Evolutionary conservation across 2,797 vertebrate species (phyloP), one percentile per base, ranked within the genome.

Genomic region (Knipowitschia caucasica): DNA sequence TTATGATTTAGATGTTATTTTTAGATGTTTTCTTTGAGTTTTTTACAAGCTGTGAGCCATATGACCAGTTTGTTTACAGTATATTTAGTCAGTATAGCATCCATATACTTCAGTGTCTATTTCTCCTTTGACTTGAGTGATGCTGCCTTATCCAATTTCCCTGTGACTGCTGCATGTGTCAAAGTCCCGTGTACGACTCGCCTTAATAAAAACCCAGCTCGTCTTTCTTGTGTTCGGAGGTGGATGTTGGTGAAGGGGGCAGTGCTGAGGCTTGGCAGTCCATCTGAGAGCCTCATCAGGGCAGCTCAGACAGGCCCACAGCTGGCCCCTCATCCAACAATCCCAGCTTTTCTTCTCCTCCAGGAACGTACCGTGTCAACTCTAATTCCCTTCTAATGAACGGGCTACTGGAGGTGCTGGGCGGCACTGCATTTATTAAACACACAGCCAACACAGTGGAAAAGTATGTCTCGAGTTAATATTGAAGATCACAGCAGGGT

Each of bases 331-430:
- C 64, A 54, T 50, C 71, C 72, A 71, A 83, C 81, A 77, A 78
- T 70, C 78, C 79, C 18, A 47, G 67, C 70, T 80, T 78, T 82
- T 81, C 76, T 81, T 77, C 58, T 62, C 54, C 68, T 67, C 73
- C 68, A 64, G 76, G 78, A 86, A 78, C 74, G 58, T 67, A 51
- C 67, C 31, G 39, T 69, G 62, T 80, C 82, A 74, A 65, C 69
- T 76, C 72, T 89, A 89, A 90, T 83, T 84, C 87, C 82, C 77
- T 88, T 88, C 86, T 89, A 88, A 89, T 89, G 83, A 89, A 86
- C 78, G 75, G 66, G 81, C 78, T 73, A 55, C 77, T 66, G 72
- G 53, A 75, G 56, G 77, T 69, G 75, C 70, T 20, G 50, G 56
- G 67, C 74, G 58, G 66, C 75, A 50, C 59, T 53, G 38, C 64